Conservation (phyloP, 2,888 invertebrate species). For the Thymelicus acteon region DNA sequence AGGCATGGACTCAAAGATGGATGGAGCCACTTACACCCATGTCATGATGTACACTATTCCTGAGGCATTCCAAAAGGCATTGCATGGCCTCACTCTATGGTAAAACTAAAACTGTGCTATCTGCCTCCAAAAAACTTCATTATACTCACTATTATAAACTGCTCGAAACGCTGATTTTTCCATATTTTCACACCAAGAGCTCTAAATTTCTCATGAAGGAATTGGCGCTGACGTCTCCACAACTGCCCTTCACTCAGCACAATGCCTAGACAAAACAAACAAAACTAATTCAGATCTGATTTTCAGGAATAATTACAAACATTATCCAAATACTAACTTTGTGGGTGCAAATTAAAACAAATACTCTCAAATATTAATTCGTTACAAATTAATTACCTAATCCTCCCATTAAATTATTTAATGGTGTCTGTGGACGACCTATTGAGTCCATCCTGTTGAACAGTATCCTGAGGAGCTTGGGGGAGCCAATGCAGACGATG, state of each 20-base stretch:
- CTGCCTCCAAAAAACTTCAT: background rate
- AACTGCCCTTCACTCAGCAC: conserved; percentile 87
- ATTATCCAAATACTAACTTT: too few species aligned
- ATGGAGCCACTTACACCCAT: too few species aligned
- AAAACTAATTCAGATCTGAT: too few species aligned
- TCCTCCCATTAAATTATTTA: conserved; percentile 91
- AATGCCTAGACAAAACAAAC: conserved; percentile 48
- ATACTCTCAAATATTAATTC: too few species aligned
- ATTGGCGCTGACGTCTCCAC: conserved; percentile 93
- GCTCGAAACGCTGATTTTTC: conserved; percentile 89
- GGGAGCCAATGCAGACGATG: conserved; percentile 91
- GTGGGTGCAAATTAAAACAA: too few species aligned
- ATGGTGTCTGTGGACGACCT: conserved; percentile 91
- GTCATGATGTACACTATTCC: too few species aligned
- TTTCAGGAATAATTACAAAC: too few species aligned
- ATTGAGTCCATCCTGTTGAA: conserved; percentile 92
- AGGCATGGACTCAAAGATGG: too few species aligned
- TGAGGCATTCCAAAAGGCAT: too few species aligned
- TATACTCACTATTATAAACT: conserved; percentile 88
- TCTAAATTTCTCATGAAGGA: conserved; percentile 91
- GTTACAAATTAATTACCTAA: conserved; percentile 86
- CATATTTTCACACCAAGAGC: conserved; percentile 92
- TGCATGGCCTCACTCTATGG: too few species aligned
- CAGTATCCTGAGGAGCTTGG: conserved; percentile 90
- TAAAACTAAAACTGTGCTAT: background rate